A percentile compares a stretch with the other conserved stretches of the same genome.
Evolutionary conservation across 2,888 invertebrate genomes (phyloP).

Genomic region (Parnassius glacialis): DNA sequence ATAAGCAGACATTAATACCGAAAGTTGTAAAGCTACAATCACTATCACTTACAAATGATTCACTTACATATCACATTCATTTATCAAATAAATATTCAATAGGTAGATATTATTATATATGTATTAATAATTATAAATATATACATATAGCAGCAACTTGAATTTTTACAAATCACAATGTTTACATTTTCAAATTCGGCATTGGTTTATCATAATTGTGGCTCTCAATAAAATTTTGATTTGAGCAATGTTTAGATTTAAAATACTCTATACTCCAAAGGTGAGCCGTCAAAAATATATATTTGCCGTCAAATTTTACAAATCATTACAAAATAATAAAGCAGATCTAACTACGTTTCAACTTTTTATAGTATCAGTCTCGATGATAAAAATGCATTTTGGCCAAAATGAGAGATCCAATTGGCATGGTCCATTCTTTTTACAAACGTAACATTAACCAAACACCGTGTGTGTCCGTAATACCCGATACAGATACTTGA

Average conservation of each 20-base stretch:
- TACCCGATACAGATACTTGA: conserved; percentile 68
- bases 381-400: conserved; percentile 76
- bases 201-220: conserved; percentile 56
- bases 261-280: conserved; percentile 72
- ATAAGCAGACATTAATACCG: conserved; percentile 40
- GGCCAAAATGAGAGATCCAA: conserved; percentile 76
- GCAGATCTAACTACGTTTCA: conserved; percentile 75
- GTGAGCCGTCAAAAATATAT: conserved; percentile 75
- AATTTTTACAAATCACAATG: conserved; percentile 62
- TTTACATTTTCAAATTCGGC: conserved; percentile 66
- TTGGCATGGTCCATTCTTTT: conserved; percentile 55
- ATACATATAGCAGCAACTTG: conserved; percentile 59
- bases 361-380: conserved; percentile 78
- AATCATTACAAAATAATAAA: conserved; percentile 73
- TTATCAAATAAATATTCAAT: conserved; percentile 61
- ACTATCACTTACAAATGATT: conserved; percentile 56
- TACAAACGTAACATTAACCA: conserved; percentile 43
- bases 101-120: conserved; percentile 36
- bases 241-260: conserved; percentile 74
- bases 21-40: conserved; percentile 58
- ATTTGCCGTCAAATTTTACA: conserved; percentile 66
- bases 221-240: conserved; percentile 72
- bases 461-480: conserved; percentile 50
- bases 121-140: conserved; percentile 44
- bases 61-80: conserved; percentile 74